Evolutionary conservation across 2,888 invertebrate species (phyloP), one percentile per base, ranked within the genome.

Genomic region (Melitaea athalia): DNA sequence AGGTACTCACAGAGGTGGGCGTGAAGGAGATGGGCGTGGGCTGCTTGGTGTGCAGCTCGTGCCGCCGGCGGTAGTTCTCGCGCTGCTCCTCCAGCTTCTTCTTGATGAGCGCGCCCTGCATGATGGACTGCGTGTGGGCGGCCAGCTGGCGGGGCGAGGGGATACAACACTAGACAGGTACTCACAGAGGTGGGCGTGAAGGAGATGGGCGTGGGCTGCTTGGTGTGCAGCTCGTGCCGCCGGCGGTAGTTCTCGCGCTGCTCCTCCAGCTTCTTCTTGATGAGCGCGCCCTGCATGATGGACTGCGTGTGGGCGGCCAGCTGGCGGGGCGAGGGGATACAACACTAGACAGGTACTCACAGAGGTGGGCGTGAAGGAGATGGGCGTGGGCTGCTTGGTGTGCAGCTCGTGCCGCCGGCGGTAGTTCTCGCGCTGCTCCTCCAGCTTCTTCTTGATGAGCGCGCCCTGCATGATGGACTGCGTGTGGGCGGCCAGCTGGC

Each of bases 331-430:
- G 97, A 97, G 57, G 96, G 96, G 76, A 96, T 95, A n/a, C n/a
- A n/a, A n/a, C n/a, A n/a, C n/a, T n/a, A n/a, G n/a, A n/a, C n/a
- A n/a, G n/a, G n/a, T n/a, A n/a, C 68, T 69, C 12, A 69, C 69
- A 14, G 98, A 97, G 43, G 98, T 98, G 69, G 98, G 98, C 0
- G 98, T 98, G 89, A 98, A 98, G 31, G 97, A 96, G 77, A 97
- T 94, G 14, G 96, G 96, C 42, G 92, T 89, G 52, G 88, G 74
- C 74, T 91, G 92, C 76, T 91, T 91, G 71, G 87, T 81, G 72
- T 82, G 85, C 64, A 73, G 53, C 31, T 96, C 96, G 86, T 97
- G 97, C 71, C 97, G 94, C 79, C 96, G 96, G 71, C 96, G 94
- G 87, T 94, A 97, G 86, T 97, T 96, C 87, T 97, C 97, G 66